Evolutionary conservation across 2,797 vertebrate genomes (phyloP), one percentile per base, ranked within the genome.

Genomic region (Pseudochaenichthys georgianus): DNA sequence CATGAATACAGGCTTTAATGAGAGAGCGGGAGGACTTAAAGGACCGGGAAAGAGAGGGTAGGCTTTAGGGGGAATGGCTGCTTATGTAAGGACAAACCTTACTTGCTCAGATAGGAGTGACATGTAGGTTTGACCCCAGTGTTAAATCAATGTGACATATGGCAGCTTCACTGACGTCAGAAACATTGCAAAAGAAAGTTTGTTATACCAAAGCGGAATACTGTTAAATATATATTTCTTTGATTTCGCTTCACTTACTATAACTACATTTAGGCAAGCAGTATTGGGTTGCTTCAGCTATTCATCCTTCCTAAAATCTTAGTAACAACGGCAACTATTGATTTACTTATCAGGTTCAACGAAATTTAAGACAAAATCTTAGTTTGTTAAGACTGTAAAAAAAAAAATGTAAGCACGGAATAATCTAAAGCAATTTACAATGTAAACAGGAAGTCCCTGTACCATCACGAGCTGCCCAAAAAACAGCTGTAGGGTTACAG

Each of bases 1-100:
- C 69, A 81, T 85, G 64, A 90, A 89, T 86, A 76, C 68, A 76
- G 63, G 84, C 81, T 87, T 91, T 91, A 93, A 91, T 88, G 81
- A 90, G 82, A 72, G 59, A 80, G 60, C 12, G 9, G 82, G 84
- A 83, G 78, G 82, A 76, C 77, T 78, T 72, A 62, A 67, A 73
- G 78, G 77, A 80, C 72, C 1, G 19, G 47, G 53, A 79, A 41
- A 68, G 78, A 81, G 81, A 52, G 57, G 59, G 73, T 38, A 59
- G 70, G 80, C 89, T 82, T 92, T 82, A 79, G 86, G 81, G 86
- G 84, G 78, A 90, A 89, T 84, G 67, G 82, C 69, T 70, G 70
- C 85, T 93, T 92, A 88, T 68, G 61, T 83, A 90, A 94, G 77
- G 87, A 55, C 46, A 70, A 78, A 60, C 45, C 54, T 16, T 74